Base-by-base conservation (phyloP, 2,113 vertebrate genomes). In the Petroica traversi region DNA sequence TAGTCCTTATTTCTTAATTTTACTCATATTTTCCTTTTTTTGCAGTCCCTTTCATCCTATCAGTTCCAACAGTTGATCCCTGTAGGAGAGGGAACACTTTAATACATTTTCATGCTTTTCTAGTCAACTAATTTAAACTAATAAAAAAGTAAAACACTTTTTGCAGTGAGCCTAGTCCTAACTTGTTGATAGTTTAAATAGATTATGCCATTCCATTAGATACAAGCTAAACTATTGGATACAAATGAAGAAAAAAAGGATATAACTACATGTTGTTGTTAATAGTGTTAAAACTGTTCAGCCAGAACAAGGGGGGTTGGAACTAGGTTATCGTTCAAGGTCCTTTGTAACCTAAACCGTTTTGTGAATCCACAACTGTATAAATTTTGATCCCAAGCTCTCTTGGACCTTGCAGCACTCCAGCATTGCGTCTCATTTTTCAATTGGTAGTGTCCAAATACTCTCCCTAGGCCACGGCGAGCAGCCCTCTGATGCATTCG, bases 1-100 rank as follows among this genome's bases (percentile, higher is more conserved):
- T 68, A 48, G 81, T 75, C 18, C 40, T 86, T 89, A 34, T 75
- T 91, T 89, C 62, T 82, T 82, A 33, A 54, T 23, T 13, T 80
- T 66, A 67, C 16, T 25, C 8, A 1, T 78, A 54, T 68, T 90
- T 63, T 29, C 34, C n/a, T 29, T 64, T 25, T 52, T 72, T 88
- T 87, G 9, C 43, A 85, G 28, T 6, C 19, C 4, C 15, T 75
- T 80, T 77, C 25, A 52, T 45, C 14, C 15, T 5, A 9, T 85
- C 34, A 51, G 43, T 74, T 76, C 51, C 61, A 85, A 29, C 40
- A 72, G 11, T 2, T 5, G 6, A 29, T 73, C 19, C 5, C 28
- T 12, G 6, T 57, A 45, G 73, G 36, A 57, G 4, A 29, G 14
- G 22, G 28, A 6, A n/a, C 7, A 52, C 22, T 58, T 84, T 52